Evolutionary conservation across 2,797 vertebrate species (phyloP).

Genomic region (Coregonus sp.): DNA sequence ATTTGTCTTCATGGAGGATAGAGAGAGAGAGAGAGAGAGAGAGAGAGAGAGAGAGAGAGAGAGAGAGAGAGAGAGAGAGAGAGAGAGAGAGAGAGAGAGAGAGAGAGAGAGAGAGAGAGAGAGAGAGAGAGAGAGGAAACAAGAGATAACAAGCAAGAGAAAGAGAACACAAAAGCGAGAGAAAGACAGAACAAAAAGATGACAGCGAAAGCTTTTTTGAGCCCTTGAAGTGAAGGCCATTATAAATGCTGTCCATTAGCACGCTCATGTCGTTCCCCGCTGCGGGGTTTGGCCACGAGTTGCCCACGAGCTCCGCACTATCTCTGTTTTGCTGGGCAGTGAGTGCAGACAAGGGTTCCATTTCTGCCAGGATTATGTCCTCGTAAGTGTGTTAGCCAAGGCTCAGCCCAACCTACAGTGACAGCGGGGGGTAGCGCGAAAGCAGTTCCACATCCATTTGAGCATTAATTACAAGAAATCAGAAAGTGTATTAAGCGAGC

Average conservation of each 20-base stretch:
- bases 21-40: background rate
- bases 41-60: constrained; percentile 5
- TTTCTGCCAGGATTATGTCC: background rate
- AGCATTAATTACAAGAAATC: constrained; percentile 71
- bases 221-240: constrained; percentile 2
- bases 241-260: constrained; percentile 6
- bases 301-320: background rate
- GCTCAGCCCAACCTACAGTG: constrained; percentile 1
- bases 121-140: background rate
- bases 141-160: background rate
- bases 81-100: constrained; percentile 1
- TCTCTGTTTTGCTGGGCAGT: constrained; percentile 1
- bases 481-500: constrained; percentile 60
- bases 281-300: background rate
- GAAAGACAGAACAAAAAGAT: background rate
- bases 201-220: background rate
- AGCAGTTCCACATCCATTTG: constrained; percentile 58
- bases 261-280: background rate
- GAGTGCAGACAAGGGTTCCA: background rate
- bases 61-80: background rate
- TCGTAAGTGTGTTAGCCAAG: constrained; percentile 22
- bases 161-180: background rate
- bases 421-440: constrained; percentile 22
- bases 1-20: background rate
- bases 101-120: constrained; percentile 1